Conservation (phyloP, 1,140 invertebrate species). For the Oedothorax gibbosus region DNA sequence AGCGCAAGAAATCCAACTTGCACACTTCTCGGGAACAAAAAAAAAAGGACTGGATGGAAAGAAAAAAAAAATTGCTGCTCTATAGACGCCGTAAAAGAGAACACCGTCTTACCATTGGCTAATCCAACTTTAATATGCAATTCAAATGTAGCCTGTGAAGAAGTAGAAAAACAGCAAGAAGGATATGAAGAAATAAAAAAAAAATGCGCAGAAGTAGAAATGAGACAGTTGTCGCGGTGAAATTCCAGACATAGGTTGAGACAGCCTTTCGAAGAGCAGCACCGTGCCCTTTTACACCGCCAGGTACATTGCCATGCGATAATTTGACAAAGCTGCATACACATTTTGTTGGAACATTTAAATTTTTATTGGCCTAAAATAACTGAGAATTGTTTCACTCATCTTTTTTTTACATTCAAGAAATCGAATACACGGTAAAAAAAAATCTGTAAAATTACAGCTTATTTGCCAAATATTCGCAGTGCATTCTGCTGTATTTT, state of each 20-base stretch:
- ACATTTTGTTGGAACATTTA: too few species aligned
- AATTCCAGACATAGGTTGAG: constrained; percentile 50
- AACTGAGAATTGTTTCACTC: too few species aligned
- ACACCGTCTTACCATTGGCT: constrained; percentile 22
- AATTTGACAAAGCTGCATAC: too few species aligned
- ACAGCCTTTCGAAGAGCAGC: constrained; percentile 34
- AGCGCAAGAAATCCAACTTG: constrained; percentile 36
- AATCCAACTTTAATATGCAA: constrained; percentile 59
- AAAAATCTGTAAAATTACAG: too few species aligned
- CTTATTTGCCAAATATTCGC: too few species aligned
- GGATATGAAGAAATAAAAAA: constrained; percentile 9
- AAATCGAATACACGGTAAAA: too few species aligned
- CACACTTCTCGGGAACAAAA: constrained; percentile 16
- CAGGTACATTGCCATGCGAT: too few species aligned
- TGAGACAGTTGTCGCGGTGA: constrained; percentile 29
- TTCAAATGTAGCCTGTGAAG: constrained; percentile 41
- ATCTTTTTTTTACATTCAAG: too few species aligned
- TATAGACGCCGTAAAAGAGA: constrained; percentile 12
- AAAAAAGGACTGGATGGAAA: constrained; percentile 9
- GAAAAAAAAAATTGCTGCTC: constrained; percentile 30
- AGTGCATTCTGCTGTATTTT: too few species aligned
- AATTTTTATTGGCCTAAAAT: too few species aligned
- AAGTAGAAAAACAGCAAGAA: neutral
- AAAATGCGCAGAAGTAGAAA: constrained; percentile 23
- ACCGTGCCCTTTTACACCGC: constrained; percentile 12